Evolutionary conservation across 2,888 invertebrate species (phyloP).

Genomic region (Archips xylosteana): DNA sequence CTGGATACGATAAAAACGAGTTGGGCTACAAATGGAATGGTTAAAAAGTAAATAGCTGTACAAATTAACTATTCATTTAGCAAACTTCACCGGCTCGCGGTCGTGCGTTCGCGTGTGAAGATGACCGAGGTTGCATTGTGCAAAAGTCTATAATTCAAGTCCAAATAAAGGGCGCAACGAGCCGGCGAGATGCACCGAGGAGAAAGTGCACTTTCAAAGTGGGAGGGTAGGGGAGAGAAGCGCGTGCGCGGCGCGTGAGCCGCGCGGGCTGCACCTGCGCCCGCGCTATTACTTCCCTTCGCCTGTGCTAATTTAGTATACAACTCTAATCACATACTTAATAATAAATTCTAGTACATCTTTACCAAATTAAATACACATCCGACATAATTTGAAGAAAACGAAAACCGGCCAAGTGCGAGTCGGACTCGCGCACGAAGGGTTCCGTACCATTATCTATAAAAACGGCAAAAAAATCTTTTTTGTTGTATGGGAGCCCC

Average conservation of each 20-base stretch:
- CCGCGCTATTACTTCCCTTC: slow-evolving; percentile 27
- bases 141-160: slow-evolving; percentile 40
- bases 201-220: slow-evolving; percentile 43
- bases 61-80: slow-evolving; percentile 38
- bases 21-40: slow-evolving; percentile 26
- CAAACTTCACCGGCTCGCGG: slow-evolving; percentile 29
- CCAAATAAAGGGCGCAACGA: slow-evolving; percentile 33
- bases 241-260: slow-evolving; percentile 49
- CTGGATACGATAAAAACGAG: slow-evolving; percentile 31
- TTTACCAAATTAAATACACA: no score
- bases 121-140: slow-evolving; percentile 31
- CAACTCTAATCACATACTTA: neutral
- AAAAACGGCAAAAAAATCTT: no score
- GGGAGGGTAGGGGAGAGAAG: slow-evolving; percentile 40
- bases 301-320: neutral
- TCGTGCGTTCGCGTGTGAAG: slow-evolving; percentile 23
- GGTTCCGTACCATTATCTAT: no score
- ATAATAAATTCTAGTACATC: no score
- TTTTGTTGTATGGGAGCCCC: no score
- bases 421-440: no score
- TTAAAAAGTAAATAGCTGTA: slow-evolving; percentile 25
- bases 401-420: no score
- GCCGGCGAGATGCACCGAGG: slow-evolving; percentile 35
- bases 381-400: no score
- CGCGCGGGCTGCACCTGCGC: slow-evolving; percentile 39